Base-by-base conservation (phyloP, 2,797 vertebrate genomes). In the Pachyuromys duprasi region DNA sequence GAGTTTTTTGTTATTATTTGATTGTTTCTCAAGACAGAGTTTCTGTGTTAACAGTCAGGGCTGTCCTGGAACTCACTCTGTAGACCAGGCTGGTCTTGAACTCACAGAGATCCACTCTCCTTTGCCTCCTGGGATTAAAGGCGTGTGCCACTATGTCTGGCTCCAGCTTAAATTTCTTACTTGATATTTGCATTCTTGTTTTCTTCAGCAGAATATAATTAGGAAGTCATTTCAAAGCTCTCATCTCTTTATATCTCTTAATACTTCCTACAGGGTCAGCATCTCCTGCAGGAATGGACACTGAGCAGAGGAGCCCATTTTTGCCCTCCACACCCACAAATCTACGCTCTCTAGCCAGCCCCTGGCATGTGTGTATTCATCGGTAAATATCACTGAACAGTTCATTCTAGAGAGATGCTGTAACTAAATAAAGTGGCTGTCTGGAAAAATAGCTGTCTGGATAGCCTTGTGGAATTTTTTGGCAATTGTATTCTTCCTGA, bases 261-360 rank as follows among this genome's bases (percentile, higher is more conserved):
- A 18, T 96, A 88, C 95, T 96, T 95, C 53, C 95, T 84, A 3
- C 69, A 98, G 98, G 97, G 63, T 94, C 96, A 0, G 63, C 95
- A 53, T 83, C 87, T 95, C 91, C 93, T 33, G 76, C 97, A 20
- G 96, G 93, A 70, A 2, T 72, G 5, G 72, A 74, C 82, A 0
- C 6, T 42, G 7, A 62, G 93, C 65, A 96, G 93, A 94, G 96
- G 96, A 98, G 60, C 24, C 33, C 74, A 39, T 4, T 18, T 63
- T 89, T 53, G 36, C 11, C 33, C 11, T 18, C 17, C 0, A 14
- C 42, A 26, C 33, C 3, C 20, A 18, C 89, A 49, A 80, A 17
- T 36, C 39, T 22, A 26, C 0, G 0, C 9, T 4, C 75, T 2
- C 3, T 24, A 2, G 36, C 60, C 75, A 0, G 14, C 62, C 86